These are phyloP conservation scores for Heliconius ethilla DNA, from an alignment of 2,888 invertebrate genomes.

Conservation along the genomic window DNA sequence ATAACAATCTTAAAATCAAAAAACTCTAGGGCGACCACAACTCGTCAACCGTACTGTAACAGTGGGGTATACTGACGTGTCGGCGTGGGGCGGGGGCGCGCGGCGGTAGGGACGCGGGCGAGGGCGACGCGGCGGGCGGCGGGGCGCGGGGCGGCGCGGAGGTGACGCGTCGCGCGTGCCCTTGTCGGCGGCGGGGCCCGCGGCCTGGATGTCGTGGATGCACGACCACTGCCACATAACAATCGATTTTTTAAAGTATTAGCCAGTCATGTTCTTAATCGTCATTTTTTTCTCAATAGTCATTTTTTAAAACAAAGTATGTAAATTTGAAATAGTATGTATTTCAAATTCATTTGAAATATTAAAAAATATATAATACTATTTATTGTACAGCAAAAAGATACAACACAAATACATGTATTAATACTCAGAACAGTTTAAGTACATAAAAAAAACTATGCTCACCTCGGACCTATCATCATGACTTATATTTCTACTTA, in stretches of 20 bases:
- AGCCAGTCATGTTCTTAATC: too few species aligned
- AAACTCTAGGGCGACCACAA: too few species aligned
- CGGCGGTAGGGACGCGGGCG: conserved; percentile 44
- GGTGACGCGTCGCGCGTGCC: conserved; percentile 55
- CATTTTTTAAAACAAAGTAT: too few species aligned
- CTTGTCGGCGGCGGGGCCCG: conserved; percentile 60
- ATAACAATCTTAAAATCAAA: background rate
- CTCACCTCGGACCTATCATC: conserved; percentile 92
- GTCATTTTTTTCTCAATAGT: too few species aligned
- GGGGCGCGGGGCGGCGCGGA: conserved; percentile 40
- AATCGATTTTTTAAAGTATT: too few species aligned
- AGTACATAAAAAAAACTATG: conserved; percentile 3
- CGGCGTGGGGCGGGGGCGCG: conserved; percentile 39
- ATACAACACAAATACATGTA: too few species aligned
- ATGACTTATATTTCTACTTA: conserved; percentile 93
- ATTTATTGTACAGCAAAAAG: too few species aligned
- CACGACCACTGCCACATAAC: conserved; percentile 89
- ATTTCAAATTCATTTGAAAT: too few species aligned
- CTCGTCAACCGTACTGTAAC: too few species aligned
- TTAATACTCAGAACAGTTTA: too few species aligned
- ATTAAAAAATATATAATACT: too few species aligned
- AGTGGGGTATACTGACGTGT: conserved; percentile 1
- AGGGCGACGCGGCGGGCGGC: conserved; percentile 41
- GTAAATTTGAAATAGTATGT: too few species aligned
- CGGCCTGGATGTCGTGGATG: conserved; percentile 94